A percentile compares a stretch with the other conserved stretches of the same genome.
These are phyloP conservation scores for Aphodius sticticus DNA, from an alignment of 2,888 invertebrate genomes.

Conservation along the genomic window DNA sequence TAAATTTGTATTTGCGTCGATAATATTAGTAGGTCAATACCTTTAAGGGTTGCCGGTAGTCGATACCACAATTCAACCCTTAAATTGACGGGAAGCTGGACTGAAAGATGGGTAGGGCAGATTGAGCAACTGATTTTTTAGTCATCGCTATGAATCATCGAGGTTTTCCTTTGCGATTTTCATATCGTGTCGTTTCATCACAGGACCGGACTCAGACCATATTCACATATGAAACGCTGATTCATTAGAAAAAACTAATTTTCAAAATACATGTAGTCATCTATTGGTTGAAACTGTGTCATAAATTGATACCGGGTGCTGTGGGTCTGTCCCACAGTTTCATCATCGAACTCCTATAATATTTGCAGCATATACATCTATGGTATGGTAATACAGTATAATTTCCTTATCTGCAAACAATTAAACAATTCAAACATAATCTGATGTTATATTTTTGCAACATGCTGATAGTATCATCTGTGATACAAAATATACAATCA, in stretches of 20 bases:
- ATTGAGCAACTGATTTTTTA: conserved; percentile 4
- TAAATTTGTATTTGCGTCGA: background rate
- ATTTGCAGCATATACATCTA: too few species aligned
- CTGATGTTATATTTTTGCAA: background rate
- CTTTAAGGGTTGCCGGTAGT: background rate
- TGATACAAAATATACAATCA: background rate
- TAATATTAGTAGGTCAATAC: background rate
- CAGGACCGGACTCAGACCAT: background rate
- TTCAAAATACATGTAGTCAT: too few species aligned
- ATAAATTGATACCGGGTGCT: too few species aligned
- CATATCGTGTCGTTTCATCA: background rate
- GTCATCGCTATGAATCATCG: background rate
- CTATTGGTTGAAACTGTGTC: too few species aligned
- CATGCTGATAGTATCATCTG: background rate
- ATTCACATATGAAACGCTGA: background rate
- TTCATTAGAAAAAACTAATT: background rate
- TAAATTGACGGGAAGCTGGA: background rate
- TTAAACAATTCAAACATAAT: background rate
- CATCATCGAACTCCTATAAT: too few species aligned
- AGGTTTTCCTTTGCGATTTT: background rate
- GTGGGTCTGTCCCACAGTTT: too few species aligned
- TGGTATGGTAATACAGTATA: too few species aligned
- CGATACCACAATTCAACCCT: background rate
- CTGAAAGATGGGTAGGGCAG: background rate
- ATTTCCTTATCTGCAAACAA: background rate